phyloP scores from a whole-genome alignment of 2,888 invertebrate genomes.

The Crossocerus cetratus region DNA sequence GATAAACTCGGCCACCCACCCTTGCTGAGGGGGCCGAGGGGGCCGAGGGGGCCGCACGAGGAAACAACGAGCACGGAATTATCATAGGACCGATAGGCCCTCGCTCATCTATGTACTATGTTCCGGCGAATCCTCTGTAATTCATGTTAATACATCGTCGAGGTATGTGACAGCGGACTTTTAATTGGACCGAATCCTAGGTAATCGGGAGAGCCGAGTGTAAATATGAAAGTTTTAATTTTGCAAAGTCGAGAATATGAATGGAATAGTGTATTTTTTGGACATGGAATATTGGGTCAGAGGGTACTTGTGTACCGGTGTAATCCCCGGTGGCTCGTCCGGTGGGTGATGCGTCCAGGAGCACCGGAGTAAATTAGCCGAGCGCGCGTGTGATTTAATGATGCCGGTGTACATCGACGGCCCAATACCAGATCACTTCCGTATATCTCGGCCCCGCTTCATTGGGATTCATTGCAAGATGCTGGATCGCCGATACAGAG shows the following conservation, averaged over 20 bases:
- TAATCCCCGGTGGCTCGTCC: too few species aligned
- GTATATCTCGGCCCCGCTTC: background rate
- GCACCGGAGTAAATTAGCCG: slow-evolving; percentile 35
- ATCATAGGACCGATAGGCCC: slow-evolving; percentile 24
- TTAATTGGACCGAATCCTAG: too few species aligned
- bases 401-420: slow-evolving; percentile 25
- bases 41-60: slow-evolving; percentile 5
- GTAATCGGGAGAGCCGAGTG: too few species aligned
- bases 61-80: slow-evolving; percentile 38
- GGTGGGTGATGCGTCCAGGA: slow-evolving; percentile 17
- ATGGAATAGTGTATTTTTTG: too few species aligned
- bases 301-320: too few species aligned
- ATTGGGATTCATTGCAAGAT: slow-evolving; percentile 15
- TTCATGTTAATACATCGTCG: too few species aligned
- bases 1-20: slow-evolving; percentile 56
- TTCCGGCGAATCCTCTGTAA: background rate
- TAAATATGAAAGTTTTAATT: too few species aligned
- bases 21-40: slow-evolving; percentile 8
- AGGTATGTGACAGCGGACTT: too few species aligned
- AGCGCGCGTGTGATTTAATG: slow-evolving; percentile 40
- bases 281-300: too few species aligned
- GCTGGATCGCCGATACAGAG: too few species aligned
- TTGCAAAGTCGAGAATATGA: too few species aligned
- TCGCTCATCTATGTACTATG: too few species aligned
- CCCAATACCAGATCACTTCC: slow-evolving; percentile 13